Conservation (phyloP, 2,113 vertebrate genomes). For the Centropus bengalensis region DNA sequence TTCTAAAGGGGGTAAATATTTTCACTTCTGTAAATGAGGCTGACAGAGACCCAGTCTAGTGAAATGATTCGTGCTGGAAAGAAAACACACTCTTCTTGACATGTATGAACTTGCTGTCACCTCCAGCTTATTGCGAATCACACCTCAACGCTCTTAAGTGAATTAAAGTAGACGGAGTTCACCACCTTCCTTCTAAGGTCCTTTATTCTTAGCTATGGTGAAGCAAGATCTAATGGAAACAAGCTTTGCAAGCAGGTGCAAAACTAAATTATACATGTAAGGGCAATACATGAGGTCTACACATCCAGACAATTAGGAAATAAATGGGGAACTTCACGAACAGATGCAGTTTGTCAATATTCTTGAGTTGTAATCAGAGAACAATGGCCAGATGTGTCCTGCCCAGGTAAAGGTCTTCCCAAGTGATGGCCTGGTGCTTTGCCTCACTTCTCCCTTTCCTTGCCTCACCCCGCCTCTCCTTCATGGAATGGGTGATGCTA, state of each 20-base stretch:
- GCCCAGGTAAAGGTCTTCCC: background rate
- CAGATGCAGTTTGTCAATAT: background rate
- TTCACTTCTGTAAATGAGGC: slow-evolving; percentile 7
- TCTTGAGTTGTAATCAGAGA: background rate
- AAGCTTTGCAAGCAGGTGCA: background rate
- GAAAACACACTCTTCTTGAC: background rate
- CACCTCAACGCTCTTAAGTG: background rate
- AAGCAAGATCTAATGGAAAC: background rate
- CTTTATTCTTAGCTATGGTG: background rate
- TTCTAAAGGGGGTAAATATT: slow-evolving; percentile 34
- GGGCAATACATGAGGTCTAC: background rate
- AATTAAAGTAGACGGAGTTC: background rate
- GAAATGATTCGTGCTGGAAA: slow-evolving; percentile 14
- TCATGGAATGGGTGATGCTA: background rate
- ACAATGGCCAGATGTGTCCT: background rate
- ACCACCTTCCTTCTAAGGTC: background rate
- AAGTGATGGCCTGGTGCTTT: background rate
- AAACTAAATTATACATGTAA: background rate
- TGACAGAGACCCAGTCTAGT: background rate
- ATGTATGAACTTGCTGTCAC: slow-evolving; percentile 2
- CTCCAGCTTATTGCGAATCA: background rate
- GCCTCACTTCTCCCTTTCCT: no score
- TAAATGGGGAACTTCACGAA: background rate
- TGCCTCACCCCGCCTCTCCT: no score
- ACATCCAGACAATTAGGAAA: background rate